These are phyloP conservation scores for Idaea straminata DNA, from an alignment of 2,888 invertebrate genomes.

Conservation along the genomic window DNA sequence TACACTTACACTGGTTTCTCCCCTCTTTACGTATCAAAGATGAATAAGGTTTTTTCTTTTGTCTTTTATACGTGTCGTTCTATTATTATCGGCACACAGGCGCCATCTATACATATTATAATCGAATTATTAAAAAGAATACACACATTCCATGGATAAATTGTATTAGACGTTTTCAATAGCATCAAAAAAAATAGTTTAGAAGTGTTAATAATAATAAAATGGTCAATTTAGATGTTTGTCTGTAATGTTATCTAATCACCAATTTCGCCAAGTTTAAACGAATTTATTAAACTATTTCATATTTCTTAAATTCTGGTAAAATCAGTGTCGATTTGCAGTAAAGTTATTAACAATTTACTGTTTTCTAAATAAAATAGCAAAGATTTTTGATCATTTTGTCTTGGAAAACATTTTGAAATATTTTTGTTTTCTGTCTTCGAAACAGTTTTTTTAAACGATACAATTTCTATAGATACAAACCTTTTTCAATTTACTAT, in stretches of 20 bases:
- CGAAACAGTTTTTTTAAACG: background rate
- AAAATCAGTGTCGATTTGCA: too few species aligned
- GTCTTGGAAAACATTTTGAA: background rate
- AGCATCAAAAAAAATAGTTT: background rate
- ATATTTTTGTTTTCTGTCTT: background rate
- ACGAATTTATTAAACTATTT: background rate
- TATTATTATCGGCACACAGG: background rate
- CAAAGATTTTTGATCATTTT: too few species aligned
- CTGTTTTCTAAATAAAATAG: too few species aligned
- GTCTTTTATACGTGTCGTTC: background rate
- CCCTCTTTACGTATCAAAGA: background rate
- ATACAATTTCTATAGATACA: background rate
- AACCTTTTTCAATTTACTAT: background rate
- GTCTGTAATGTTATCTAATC: background rate
- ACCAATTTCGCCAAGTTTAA: background rate
- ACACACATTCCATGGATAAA: conserved; percentile 1
- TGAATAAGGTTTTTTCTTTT: background rate
- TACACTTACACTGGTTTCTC: background rate
- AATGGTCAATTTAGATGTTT: background rate
- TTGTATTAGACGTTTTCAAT: background rate
- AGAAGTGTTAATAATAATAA: background rate
- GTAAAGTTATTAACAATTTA: too few species aligned
- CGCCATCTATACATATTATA: background rate
- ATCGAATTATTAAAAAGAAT: background rate
- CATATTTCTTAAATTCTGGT: background rate